Base-by-base conservation (phyloP, 1,140 invertebrate genomes). In the Drosophila ficusphila region DNA sequence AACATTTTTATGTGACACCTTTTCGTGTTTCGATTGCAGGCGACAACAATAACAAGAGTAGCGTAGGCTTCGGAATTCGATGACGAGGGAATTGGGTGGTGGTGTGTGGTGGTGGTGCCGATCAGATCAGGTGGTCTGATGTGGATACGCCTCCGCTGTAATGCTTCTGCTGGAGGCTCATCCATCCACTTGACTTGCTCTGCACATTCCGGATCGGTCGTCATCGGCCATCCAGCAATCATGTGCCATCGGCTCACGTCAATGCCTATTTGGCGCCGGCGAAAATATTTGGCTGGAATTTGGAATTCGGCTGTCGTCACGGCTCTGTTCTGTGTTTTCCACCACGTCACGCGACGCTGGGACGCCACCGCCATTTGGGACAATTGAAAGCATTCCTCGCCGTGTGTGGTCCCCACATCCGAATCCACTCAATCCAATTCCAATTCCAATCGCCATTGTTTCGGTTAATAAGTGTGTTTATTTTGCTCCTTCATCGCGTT, bases 231-330 rank as follows among this genome's bases (percentile, higher is more conserved):
- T 82, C 65, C 19, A 53, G 56, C 75, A 48, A 77, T 83, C 76
- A 86, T 76, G 62, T 73, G 72, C 58, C 61, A 46, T 23, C 33
- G 36, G 53, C 52, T 64, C 74, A 88, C 82, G 82, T 88, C 82
- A 88, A 88, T 86, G 56, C 33, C 31, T 41, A 14, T 12, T 14
- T 16, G 64, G 65, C 71, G 48, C 38, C 29, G 38, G 19, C 33
- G 21, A 67, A 88, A 75, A 76, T 68, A 75, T 82, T 74, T 71
- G 61, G 38, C 74, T 83, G 60, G 60, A 64, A 65, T 38, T 64
- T 29, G 78, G 73, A 67, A 81, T 76, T 69, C 19, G 72, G 58
- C 73, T 86, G 83, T 89, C 82, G 82, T 88, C 82, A 88, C 44
- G 76, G 71, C 65, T 83, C 77, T 58, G 49, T 47, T 46, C 42